Conservation (phyloP, 2,888 invertebrate genomes). For the Beris morrisii region DNA sequence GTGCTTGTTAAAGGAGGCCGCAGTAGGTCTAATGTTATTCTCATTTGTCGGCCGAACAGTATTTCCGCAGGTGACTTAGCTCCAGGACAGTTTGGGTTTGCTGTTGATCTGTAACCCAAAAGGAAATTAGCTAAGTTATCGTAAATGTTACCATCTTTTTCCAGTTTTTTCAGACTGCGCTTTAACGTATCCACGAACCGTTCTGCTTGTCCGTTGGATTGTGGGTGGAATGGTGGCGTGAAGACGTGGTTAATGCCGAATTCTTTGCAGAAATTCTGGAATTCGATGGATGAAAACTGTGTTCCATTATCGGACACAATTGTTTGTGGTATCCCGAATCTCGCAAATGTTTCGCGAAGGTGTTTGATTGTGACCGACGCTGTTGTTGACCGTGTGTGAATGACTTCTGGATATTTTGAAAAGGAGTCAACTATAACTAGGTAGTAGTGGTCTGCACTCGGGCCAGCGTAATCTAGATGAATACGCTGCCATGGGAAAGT, state of each 20-base stretch:
- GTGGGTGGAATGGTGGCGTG: not conserved
- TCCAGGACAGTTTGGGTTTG: conserved; percentile 1
- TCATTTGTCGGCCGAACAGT: conserved; percentile 16
- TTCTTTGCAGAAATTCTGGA: conserved; percentile 20
- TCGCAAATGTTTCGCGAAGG: no score
- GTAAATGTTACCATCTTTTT: not conserved
- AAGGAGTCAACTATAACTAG: conserved; percentile 50
- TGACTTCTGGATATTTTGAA: conserved; percentile 46
- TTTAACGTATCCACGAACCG: conserved; percentile 40
- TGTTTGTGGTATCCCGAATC: no score
- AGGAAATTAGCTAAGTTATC: not conserved
- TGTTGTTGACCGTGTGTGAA: conserved; percentile 39
- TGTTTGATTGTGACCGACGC: no score
- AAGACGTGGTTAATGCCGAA: conserved; percentile 38
- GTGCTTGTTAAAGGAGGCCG: not conserved
- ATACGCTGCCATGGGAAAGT: no score
- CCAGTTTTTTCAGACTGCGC: conserved; percentile 13
- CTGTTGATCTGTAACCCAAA: not conserved
- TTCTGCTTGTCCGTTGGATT: not conserved
- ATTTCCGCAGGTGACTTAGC: conserved; percentile 27
- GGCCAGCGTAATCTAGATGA: no score
- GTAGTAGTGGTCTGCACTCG: not conserved
- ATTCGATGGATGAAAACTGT: not conserved
- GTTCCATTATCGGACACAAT: not conserved
- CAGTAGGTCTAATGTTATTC: conserved; percentile 22